Evolutionary conservation across 2,888 invertebrate genomes (phyloP), one percentile per base, ranked within the genome.

Genomic region (Itoplectis maculator): DNA sequence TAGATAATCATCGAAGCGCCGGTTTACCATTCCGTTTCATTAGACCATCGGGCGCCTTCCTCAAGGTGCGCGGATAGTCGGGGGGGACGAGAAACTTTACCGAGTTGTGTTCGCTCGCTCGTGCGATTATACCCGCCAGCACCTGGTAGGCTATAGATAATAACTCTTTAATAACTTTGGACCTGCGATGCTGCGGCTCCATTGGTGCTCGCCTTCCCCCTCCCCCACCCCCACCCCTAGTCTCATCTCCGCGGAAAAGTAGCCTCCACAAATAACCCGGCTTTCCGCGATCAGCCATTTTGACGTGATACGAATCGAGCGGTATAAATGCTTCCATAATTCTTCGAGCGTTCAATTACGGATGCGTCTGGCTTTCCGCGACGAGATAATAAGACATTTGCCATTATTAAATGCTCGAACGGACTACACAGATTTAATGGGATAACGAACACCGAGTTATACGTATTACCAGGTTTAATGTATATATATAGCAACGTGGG

Each of bases 11-110:
- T 82, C 72, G 75, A 72, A 68, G 76, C 79, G 72, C 59, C 65
- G 79, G 72, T 76, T 82, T 76, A 79, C 82, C 79, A 82, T 82
- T 82, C 82, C 82, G 82, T 82, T 82, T 82, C 82, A 82, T 82
- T 82, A 82, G 79, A 79, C 82, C 82, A 82, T 82, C 79, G 76
- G 72, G 42, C 70, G 76, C 70, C 49, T 76, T 73, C 63, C 68
- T 68, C 45, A 59, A 37, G 37, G 74, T 47, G 49, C 51, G 18
- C 66, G 51, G 23, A 56, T 23, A 47, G 23, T 23, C 56, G 0
- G 29, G 20, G 51, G 20, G 20, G 20, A 8, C 69, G 72, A 79
- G 80, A 83, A 83, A 83, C 78, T 83, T 83, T 78, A 78, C 83
- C 83, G 69, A 77, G 63, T 59, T 78, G 65, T 47, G 77, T 77